Conservation (phyloP, 2,888 invertebrate genomes). For the Agrochola circellaris region DNA sequence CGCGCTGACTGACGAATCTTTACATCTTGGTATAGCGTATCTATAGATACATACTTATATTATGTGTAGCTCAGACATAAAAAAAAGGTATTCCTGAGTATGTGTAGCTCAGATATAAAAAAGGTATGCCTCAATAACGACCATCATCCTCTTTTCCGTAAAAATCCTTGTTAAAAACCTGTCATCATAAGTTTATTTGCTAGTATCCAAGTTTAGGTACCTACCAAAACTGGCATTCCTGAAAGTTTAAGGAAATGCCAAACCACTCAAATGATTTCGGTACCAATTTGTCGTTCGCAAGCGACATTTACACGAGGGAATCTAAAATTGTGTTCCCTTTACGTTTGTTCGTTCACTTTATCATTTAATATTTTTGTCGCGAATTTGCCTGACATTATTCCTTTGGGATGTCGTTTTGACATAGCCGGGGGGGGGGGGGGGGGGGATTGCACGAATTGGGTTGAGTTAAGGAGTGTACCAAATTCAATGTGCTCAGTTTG, state of each 20-base stretch:
- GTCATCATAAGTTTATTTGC: background rate
- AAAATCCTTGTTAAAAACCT: background rate
- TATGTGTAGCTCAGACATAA: background rate
- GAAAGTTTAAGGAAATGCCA: slow-evolving; percentile 13
- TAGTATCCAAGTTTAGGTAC: background rate
- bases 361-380: slow-evolving; percentile 47
- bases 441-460: slow-evolving; percentile 19
- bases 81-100: background rate
- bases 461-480: slow-evolving; percentile 8
- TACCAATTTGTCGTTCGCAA: slow-evolving; percentile 30
- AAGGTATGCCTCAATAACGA: background rate
- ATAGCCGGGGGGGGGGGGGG: too few species aligned
- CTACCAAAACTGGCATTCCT: background rate
- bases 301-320: slow-evolving; percentile 37
- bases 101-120: background rate
- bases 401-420: slow-evolving; percentile 22
- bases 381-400: slow-evolving; percentile 31
- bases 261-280: slow-evolving; percentile 8
- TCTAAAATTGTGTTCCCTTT: slow-evolving; percentile 39
- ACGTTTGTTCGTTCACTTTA: slow-evolving; percentile 35
- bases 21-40: background rate
- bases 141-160: background rate
- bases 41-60: too few species aligned
- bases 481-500: background rate
- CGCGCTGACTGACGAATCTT: background rate